Evolutionary conservation across 2,797 vertebrate species (phyloP), one percentile per base, ranked within the genome.

Genomic region (Paramormyrops hopkinsi): DNA sequence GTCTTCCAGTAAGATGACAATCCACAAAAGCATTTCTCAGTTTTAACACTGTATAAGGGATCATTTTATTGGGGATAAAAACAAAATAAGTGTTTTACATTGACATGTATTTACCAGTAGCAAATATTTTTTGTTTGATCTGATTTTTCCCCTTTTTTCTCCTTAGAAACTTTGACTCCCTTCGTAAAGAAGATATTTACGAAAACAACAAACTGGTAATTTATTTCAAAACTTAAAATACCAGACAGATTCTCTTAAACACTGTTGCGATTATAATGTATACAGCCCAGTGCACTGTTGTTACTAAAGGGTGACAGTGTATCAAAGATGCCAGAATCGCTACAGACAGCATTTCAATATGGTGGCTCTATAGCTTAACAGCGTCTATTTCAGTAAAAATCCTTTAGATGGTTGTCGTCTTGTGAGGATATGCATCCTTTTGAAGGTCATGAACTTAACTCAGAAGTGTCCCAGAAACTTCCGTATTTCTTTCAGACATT

Each of bases 171-270:
- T 99, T 97, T 29, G 92, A 94, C 86, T 95, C 96, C 0, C 96
- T 99, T 92, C 97, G 92, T 90, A 99, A 99, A 92, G 98, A 98
- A 90, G 94, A 99, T 48, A 90, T 99, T 89, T 99, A 97, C 0
- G 97, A 99, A 50, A 99, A 99, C 96, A 99, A 99, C 94, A 95
- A 98, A 29, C 92, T 97, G 97, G 98, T 99, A 94, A 97, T 86
- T 33, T 2, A 17, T 82, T 89, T 54, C 22, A 37, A 8, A 0
- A 19, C 69, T 65, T 29, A 2, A 59, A 59, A 59, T 22, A 59
- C 56, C 33, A 41, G 33, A 73, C 69, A 46, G 19, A 44, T 82
- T 82, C 19, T 82, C 41, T 82, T 46, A 46, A 82, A 82, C 76
- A 19, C 2, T 82, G 37, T 8, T 82, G 76, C n/a, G 19, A 8